phyloP scores from a whole-genome alignment of 2,113 vertebrate genomes.

The Callorhinus ursinus region DNA sequence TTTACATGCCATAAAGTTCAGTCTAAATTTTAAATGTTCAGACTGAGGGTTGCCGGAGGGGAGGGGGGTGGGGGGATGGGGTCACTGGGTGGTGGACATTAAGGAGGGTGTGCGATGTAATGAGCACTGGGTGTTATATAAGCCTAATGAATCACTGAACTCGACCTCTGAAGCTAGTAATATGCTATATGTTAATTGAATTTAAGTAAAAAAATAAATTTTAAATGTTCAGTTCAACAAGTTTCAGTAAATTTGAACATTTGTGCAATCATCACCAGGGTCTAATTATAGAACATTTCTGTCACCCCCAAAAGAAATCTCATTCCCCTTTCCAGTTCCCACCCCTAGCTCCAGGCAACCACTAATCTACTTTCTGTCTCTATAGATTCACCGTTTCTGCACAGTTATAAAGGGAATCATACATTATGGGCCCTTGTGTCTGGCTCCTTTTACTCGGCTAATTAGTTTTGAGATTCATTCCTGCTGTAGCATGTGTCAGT shows the following conservation, averaged over 20 bases:
- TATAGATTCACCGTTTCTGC: neutral
- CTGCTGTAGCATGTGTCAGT: neutral
- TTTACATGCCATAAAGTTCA: neutral
- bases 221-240: neutral
- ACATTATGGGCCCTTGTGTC: neutral
- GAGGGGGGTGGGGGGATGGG: neutral
- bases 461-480: neutral
- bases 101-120: neutral
- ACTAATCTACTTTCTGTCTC: neutral
- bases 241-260: constrained; percentile 26
- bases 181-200: neutral
- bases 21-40: neutral
- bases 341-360: neutral
- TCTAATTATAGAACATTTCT: constrained; percentile 14
- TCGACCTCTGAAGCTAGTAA: neutral
- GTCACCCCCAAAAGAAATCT: neutral
- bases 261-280: neutral
- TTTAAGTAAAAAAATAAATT: neutral
- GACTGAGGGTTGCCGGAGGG: neutral
- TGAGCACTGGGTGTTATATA: neutral
- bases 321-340: neutral
- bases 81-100: neutral
- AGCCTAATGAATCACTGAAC: neutral
- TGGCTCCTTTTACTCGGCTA: neutral
- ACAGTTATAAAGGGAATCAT: neutral